Percentiles rank a stretch among this genome's conserved stretches.
phyloP scores from a whole-genome alignment of 1,140 invertebrate genomes.

The Nasonia giraulti region DNA sequence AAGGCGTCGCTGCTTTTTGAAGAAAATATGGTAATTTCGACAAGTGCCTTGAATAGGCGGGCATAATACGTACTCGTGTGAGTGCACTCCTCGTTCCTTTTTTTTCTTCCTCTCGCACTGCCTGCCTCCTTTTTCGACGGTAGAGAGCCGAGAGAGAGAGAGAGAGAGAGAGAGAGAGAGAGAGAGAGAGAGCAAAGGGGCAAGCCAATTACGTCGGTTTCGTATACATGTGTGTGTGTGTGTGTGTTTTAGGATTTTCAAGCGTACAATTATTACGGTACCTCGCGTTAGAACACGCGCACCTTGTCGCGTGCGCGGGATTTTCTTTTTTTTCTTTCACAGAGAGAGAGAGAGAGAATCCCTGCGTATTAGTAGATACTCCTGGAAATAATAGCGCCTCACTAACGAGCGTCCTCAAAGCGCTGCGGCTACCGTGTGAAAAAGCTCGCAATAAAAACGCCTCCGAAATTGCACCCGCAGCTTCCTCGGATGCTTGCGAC shows the following conservation, averaged over 20 bases:
- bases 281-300: constrained; percentile 39
- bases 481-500: background rate
- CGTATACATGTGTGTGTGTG: background rate
- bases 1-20: background rate
- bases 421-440: background rate
- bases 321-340: background rate
- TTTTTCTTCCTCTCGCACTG: background rate
- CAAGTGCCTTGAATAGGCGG: constrained; percentile 41
- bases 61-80: background rate
- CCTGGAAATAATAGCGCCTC: background rate
- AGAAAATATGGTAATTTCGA: constrained; percentile 48
- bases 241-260: constrained; percentile 45
- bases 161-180: background rate
- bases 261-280: constrained; percentile 50
- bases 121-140: background rate
- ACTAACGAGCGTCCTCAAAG: background rate
- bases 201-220: constrained; percentile 40
- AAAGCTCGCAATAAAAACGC: background rate
- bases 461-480: no score
- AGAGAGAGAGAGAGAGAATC: background rate
- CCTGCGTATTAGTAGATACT: background rate
- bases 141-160: background rate
- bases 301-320: background rate
- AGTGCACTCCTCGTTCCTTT: background rate
- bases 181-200: background rate